Evolutionary conservation across 2,797 vertebrate species (phyloP), one percentile per base, ranked within the genome.

Genomic region (Epinephelus malabaricus): DNA sequence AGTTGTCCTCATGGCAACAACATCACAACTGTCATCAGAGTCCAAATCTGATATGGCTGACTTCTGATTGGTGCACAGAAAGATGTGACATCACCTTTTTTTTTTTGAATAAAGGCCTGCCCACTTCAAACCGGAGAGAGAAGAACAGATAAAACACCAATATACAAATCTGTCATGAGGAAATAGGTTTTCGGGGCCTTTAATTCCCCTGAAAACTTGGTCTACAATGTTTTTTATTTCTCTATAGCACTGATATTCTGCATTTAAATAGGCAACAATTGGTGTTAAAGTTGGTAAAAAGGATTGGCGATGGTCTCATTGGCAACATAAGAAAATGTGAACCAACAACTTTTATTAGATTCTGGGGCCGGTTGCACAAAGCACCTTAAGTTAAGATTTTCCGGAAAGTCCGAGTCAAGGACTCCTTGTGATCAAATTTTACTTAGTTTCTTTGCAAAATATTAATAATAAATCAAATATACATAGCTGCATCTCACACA

Each of bases 21-120:
- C 23, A 53, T 69, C 17, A 17, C 13, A 19, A 1, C 69, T 62
- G 58, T 62, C 30, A 34, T 79, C 64, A 55, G 9, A 49, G 55
- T 47, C n/a, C 9, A 1, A 43, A 14, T 71, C 53, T 49, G 1
- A 25, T 19, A 1, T 47, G 8, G 7, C 11, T 19, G 17, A 54
- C 49, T 25, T 69, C 25, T 70, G 67, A 70, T 64, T 66, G 30
- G 40, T 55, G 23, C 55, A 17, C 19, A 54, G n/a, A 54, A 27
- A 43, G 12, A 45, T 34, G 11, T 53, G 58, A 61, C 30, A 11
- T 47, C 30, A 50, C 10, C 30, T 5, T n/a, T 70, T 30, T 49
- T 59, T 11, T 27, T 49, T 50, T 11, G 1, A 38, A 18, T 15
- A 18, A 14, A 43, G 11, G 11, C 17, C 59, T 17, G 40, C 40